Percentiles rank a stretch among this genome's conserved stretches.
phyloP scores from a whole-genome alignment of 2,888 invertebrate genomes.

The Hirtodrosophila cameraria region DNA sequence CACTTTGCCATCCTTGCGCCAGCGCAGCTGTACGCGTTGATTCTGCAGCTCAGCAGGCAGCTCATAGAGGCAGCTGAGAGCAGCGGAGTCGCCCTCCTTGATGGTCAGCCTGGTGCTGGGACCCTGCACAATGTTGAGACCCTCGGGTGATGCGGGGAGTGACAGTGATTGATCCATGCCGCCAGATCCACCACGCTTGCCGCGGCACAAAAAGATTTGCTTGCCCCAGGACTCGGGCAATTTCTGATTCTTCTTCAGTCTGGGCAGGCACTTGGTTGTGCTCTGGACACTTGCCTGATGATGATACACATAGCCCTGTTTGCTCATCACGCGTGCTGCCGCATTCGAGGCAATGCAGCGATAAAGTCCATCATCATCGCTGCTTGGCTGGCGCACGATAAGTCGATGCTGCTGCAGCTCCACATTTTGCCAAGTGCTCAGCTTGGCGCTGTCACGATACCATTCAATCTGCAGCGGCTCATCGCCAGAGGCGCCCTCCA shows the following conservation, averaged over 20 bases:
- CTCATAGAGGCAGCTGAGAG: constrained; percentile 87
- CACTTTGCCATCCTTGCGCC: constrained; percentile 88
- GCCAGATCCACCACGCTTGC: constrained; percentile 80
- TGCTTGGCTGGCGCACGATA: constrained; percentile 78
- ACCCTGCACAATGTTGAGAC: constrained; percentile 68
- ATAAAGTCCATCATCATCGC: constrained; percentile 89
- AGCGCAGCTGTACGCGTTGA: constrained; percentile 84
- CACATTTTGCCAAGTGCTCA: constrained; percentile 86
- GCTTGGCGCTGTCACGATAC: constrained; percentile 86
- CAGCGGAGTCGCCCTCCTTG: constrained; percentile 88
- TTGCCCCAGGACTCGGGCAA: constrained; percentile 70
- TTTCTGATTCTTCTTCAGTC: constrained; percentile 77
- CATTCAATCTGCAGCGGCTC: constrained; percentile 82
- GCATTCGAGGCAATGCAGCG: constrained; percentile 89
- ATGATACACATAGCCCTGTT: constrained; percentile 75
- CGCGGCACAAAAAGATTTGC: constrained; percentile 81
- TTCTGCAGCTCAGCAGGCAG: constrained; percentile 76
- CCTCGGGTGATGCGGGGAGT: constrained; percentile 45
- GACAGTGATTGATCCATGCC: constrained; percentile 43
- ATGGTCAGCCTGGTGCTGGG: constrained; percentile 84
- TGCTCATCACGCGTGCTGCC: constrained; percentile 85
- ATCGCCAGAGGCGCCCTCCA: constrained; percentile 81
- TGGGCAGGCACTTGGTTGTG: constrained; percentile 76
- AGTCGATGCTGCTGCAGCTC: constrained; percentile 85
- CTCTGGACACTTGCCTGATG: constrained; percentile 25